phyloP scores from a whole-genome alignment of 2,113 vertebrate genomes.

The Globicephala melas region DNA sequence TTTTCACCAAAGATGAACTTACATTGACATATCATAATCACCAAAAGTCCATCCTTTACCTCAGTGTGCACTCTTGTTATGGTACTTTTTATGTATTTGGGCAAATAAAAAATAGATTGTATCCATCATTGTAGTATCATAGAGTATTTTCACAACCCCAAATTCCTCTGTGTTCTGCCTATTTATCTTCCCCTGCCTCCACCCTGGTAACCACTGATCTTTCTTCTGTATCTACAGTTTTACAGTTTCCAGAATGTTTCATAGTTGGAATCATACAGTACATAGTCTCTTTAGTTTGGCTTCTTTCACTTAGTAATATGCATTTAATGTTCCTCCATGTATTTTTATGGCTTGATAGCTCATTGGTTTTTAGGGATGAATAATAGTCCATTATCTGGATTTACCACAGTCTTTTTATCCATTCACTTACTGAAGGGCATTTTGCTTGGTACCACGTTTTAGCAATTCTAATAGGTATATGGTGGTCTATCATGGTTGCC shows the following conservation, averaged over 20 bases:
- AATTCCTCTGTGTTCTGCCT: not conserved
- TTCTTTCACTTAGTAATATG: not conserved
- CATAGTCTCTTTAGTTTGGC: not conserved
- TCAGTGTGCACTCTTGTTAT: not conserved
- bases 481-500: not conserved
- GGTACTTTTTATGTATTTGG: not conserved
- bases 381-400: not conserved
- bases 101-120: not conserved
- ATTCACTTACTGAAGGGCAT: not conserved
- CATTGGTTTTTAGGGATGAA: not conserved
- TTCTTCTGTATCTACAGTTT: not conserved
- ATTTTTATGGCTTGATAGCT: not conserved
- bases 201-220: not conserved
- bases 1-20: not conserved
- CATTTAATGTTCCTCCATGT: not conserved
- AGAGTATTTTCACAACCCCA: not conserved
- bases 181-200: not conserved
- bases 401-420: not conserved
- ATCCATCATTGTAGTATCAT: not conserved
- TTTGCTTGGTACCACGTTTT: not conserved
- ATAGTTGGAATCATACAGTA: not conserved
- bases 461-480: not conserved
- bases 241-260: not conserved
- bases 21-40: not conserved
- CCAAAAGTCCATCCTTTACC: not conserved